Base-by-base conservation (phyloP, 2,888 invertebrate species). In the Pantelozetes paolii region DNA sequence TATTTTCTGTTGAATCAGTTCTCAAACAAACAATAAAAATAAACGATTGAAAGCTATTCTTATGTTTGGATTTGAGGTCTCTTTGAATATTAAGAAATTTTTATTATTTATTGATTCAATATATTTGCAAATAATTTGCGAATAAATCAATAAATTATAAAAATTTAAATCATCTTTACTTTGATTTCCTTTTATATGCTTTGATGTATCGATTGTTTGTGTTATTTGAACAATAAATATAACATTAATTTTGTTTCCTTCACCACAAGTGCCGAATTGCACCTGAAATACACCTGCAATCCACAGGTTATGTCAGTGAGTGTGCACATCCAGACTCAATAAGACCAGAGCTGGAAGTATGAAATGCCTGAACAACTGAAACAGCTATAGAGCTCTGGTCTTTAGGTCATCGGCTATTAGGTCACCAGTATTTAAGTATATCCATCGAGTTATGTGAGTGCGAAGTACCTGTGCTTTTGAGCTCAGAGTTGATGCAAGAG, bases 341-440 rank as follows among this genome's bases (percentile, higher is more conserved):
- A 11, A 36, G 36, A 36, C 59, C 13, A 59, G 28, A 30, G 28
- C 57, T 57, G 3, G 2, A 30, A 6, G 26, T 28, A 2, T 6
- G 54, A 2, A 54, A 5, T 54, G 13, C 54, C 54, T 54, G 50
- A 15, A 50, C n/a, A 50, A 8, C 36, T 36, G 36, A 36, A 11
- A 36, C 36, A 36, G 11, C 36, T 36, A 36, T 8, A 36, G 6
- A 45, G 54, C 54, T 13, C 54, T 54, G 54, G 67, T 67, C 67
- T 67, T 36, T 67, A 67, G 67, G 67, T 67, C 67, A 67, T 36
- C 67, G 62, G 40, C 67, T 67, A 67, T 67, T 67, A 42, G 67
- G 67, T 67, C 67, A 64, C 36, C 64, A 67, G 67, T 67, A 67
- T 67, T 54, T 54, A 54, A 54, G 54, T 54, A 54, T 54, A 54